A percentile compares a stretch with the other conserved stretches of the same genome.
Evolutionary conservation across 2,797 vertebrate genomes (phyloP).

Genomic region (Pipistrellus kuhlii): DNA sequence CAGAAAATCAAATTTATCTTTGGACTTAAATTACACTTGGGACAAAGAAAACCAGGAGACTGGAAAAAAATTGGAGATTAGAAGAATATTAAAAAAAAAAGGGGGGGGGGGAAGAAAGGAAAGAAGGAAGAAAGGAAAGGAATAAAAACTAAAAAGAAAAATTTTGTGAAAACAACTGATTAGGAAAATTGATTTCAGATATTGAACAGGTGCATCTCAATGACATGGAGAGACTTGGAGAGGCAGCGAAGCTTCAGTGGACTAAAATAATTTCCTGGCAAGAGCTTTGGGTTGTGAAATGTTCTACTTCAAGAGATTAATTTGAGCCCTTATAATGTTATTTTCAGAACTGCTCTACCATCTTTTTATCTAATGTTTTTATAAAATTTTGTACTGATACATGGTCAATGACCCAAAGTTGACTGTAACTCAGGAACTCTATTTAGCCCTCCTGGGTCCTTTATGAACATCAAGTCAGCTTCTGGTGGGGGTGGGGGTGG

Average conservation of each 20-base stretch:
- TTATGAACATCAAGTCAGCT: neutral
- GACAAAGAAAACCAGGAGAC: neutral
- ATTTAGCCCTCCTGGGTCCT: neutral
- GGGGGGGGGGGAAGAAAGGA: too few relatives aligned
- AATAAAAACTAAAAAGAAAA: neutral
- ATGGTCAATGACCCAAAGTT: neutral
- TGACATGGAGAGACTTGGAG: neutral
- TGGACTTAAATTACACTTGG: slow-evolving; percentile 23
- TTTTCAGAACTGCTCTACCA: slow-evolving; percentile 31
- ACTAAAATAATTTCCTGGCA: neutral
- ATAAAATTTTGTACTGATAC: neutral
- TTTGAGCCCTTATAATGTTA: neutral
- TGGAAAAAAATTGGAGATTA: slow-evolving; percentile 34
- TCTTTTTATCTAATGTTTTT: neutral
- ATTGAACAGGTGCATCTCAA: neutral
- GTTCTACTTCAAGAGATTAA: slow-evolving; percentile 17
- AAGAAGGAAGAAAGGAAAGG: too few relatives aligned
- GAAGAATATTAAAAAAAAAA: slow-evolving; percentile 43
- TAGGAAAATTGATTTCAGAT: slow-evolving; percentile 13
- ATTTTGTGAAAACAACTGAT: neutral
- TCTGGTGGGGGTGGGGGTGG: neutral
- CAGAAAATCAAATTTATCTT: slow-evolving; percentile 48
- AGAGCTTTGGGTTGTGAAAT: slow-evolving; percentile 7
- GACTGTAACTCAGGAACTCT: neutral
- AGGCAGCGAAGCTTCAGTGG: neutral